Evolutionary conservation across 1,140 invertebrate genomes (phyloP).

Genomic region (Rhyzopertha dominica): DNA sequence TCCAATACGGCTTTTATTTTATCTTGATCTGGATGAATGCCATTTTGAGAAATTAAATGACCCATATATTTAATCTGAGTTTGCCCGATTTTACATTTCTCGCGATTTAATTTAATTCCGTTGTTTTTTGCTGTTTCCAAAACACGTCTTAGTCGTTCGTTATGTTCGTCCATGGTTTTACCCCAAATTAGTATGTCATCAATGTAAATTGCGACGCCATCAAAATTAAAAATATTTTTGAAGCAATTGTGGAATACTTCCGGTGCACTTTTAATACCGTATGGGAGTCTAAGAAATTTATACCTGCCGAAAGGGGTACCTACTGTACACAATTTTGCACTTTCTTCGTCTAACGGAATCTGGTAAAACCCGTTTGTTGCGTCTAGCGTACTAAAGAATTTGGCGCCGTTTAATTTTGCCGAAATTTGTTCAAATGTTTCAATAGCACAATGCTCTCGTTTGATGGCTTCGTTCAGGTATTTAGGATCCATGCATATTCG

Average conservation of each 20-base stretch:
- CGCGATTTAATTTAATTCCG: slow-evolving; percentile 29
- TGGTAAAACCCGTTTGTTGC: slow-evolving; percentile 42
- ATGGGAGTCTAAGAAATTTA: slow-evolving; percentile 39
- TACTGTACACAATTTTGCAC: slow-evolving; percentile 41
- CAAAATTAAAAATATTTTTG: slow-evolving; percentile 38
- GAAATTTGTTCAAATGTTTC: slow-evolving; percentile 46
- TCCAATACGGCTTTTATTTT: slow-evolving; percentile 32
- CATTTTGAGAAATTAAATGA: slow-evolving; percentile 27
- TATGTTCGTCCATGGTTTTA: slow-evolving; percentile 23
- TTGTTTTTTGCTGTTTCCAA: slow-evolving; percentile 19
- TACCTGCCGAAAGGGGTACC: slow-evolving; percentile 44
- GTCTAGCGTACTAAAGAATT: slow-evolving; percentile 48
- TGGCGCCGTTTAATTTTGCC: slow-evolving; percentile 39
- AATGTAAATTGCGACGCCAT: slow-evolving; percentile 35
- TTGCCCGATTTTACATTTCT: slow-evolving; percentile 40
- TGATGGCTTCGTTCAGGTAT: slow-evolving; percentile 48
- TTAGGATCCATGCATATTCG: slow-evolving; percentile 51
- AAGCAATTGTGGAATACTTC: slow-evolving; percentile 44
- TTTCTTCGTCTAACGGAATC: slow-evolving; percentile 32
- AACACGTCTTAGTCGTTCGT: slow-evolving; percentile 28
- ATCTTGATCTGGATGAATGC: slow-evolving; percentile 23
- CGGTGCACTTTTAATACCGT: slow-evolving; percentile 42
- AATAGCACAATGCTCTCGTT: slow-evolving; percentile 42
- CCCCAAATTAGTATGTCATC: slow-evolving; percentile 44
- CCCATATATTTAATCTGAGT: slow-evolving; percentile 38